Percentiles rank a stretch among this genome's conserved stretches.
Conservation (phyloP, 2,113 vertebrate species). For the Anoura caudifer region DNA sequence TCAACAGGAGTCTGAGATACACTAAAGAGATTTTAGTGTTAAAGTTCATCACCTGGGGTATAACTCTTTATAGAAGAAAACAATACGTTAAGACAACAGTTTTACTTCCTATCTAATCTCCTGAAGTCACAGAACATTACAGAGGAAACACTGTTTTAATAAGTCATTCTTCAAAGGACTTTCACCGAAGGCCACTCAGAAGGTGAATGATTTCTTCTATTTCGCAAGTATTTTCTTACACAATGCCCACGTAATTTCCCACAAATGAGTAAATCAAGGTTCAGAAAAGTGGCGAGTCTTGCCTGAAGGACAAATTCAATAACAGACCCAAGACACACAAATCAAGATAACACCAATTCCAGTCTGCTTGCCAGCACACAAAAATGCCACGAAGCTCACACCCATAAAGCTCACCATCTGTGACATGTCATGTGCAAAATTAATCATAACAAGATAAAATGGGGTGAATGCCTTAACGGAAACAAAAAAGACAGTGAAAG, state of each 20-base stretch:
- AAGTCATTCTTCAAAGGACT: conserved; percentile 1
- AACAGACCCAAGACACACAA: conserved; percentile 1
- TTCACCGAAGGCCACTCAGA: not conserved
- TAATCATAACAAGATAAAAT: conserved; percentile 22
- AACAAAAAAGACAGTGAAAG: not conserved
- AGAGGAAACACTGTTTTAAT: conserved; percentile 28
- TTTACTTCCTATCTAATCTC: conserved; percentile 14
- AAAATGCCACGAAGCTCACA: not conserved
- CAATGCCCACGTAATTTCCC: conserved; percentile 19
- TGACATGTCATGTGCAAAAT: not conserved
- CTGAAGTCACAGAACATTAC: not conserved
- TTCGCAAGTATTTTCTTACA: conserved; percentile 33
- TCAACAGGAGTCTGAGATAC: not conserved
- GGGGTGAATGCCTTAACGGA: not conserved
- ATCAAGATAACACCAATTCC: not conserved
- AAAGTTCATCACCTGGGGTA: not conserved
- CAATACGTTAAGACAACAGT: not conserved
- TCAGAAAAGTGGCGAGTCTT: not conserved
- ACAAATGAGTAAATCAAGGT: conserved; percentile 23
- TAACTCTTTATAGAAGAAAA: not conserved
- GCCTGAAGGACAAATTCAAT: not conserved
- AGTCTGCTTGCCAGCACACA: not conserved
- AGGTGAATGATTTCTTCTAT: conserved; percentile 25
- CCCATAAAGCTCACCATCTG: conserved; percentile 12
- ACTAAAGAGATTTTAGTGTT: conserved; percentile 3